Percentiles rank a stretch among this genome's conserved stretches.
These are phyloP conservation scores for Tridacna gigas DNA, from an alignment of 2,888 invertebrate species.

Conservation along the genomic window DNA sequence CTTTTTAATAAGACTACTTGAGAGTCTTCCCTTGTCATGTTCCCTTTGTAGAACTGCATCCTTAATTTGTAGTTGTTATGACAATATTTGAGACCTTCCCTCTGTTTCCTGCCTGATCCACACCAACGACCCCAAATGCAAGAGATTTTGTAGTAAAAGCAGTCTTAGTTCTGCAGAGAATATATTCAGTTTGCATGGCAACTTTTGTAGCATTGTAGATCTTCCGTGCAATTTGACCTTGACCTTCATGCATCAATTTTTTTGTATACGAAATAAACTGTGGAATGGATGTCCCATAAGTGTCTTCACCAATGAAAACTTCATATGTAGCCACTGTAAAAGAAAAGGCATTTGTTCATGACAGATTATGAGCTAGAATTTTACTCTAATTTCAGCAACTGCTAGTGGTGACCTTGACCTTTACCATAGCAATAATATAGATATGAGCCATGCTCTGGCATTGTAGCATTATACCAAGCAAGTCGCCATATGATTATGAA, in stretches of 20 bases:
- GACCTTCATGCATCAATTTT: neutral
- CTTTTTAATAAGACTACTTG: no score
- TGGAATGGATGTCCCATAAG: neutral
- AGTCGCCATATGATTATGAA: no score
- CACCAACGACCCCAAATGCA: conserved; percentile 3
- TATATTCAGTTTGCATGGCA: conserved; percentile 25
- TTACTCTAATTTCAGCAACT: neutral
- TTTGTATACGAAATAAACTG: neutral
- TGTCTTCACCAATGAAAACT: conserved; percentile 8
- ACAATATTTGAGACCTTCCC: conserved; percentile 8
- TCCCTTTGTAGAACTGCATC: no score
- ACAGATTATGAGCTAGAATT: no score
- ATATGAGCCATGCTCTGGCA: no score
- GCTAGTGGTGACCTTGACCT: no score
- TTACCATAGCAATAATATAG: no score
- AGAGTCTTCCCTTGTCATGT: no score
- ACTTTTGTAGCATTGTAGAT: neutral
- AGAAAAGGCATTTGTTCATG: neutral
- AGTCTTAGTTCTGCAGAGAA: neutral
- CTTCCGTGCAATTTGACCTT: conserved; percentile 8
- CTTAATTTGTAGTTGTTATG: neutral
- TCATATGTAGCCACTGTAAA: conserved; percentile 10
- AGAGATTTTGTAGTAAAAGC: neutral
- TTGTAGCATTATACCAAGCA: no score
- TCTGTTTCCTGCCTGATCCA: conserved; percentile 1